These are phyloP conservation scores for Centropyge bicolor DNA, from an alignment of 2,797 vertebrate species.

Conservation along the genomic window DNA sequence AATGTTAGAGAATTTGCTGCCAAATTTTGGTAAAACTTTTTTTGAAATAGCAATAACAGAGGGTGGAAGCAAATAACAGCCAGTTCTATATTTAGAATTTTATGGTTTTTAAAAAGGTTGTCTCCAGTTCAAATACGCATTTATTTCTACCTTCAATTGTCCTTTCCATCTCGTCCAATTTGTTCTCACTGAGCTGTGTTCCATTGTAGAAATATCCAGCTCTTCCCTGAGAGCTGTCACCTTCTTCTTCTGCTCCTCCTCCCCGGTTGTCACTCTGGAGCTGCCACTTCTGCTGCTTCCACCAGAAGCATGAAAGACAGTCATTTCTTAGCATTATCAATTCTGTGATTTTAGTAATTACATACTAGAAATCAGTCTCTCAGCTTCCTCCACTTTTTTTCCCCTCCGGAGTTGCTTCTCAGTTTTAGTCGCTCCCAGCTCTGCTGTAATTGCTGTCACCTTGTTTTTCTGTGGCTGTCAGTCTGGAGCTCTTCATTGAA, in stretches of 20 bases:
- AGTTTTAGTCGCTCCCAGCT: not conserved
- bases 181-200: slow-evolving; percentile 36
- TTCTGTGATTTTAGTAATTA: slow-evolving; percentile 45
- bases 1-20: not conserved
- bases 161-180: slow-evolving; percentile 20
- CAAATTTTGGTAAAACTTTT: not conserved
- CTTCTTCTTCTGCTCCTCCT: slow-evolving; percentile 9
- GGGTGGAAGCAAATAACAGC: not conserved
- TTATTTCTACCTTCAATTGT: slow-evolving; percentile 12
- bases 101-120: not conserved
- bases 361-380: slow-evolving; percentile 34
- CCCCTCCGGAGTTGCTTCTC: slow-evolving; percentile 28
- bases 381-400: slow-evolving; percentile 10
- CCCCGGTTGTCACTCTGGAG: slow-evolving; percentile 31
- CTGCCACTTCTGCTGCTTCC: slow-evolving; percentile 31
- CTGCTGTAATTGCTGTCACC: slow-evolving; percentile 44
- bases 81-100: not conserved
- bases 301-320: slow-evolving; percentile 27
- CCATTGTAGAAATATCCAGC: slow-evolving; percentile 25
- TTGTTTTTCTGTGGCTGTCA: slow-evolving; percentile 59
- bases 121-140: not conserved
- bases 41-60: not conserved
- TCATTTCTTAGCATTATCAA: slow-evolving; percentile 24
- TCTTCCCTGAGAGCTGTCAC: slow-evolving; percentile 30
- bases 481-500: slow-evolving; percentile 48